These are phyloP conservation scores for Apis laboriosa DNA, from an alignment of 1,140 invertebrate genomes.

Conservation along the genomic window DNA sequence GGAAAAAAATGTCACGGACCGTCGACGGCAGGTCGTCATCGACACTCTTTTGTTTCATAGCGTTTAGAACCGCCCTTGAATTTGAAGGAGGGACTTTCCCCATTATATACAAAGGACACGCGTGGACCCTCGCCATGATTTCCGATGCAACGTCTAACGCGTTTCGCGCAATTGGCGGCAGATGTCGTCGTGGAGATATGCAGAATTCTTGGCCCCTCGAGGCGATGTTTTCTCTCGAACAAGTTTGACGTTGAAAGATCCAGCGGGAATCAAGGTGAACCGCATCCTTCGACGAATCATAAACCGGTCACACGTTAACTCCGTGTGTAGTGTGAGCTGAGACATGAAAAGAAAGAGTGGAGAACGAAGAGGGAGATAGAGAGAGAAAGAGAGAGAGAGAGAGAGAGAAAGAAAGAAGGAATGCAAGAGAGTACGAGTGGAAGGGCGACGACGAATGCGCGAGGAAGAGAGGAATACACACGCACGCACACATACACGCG, in stretches of 20 bases:
- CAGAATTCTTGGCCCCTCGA: neutral
- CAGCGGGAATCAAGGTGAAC: constrained; percentile 38
- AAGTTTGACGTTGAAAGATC: constrained; percentile 7
- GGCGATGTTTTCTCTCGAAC: neutral
- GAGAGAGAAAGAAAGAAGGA: neutral
- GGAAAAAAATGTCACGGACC: constrained; percentile 38
- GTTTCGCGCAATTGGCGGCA: neutral
- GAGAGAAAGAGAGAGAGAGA: neutral
- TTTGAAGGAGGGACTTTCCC: neutral
- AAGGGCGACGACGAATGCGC: neutral
- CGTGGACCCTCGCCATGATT: neutral
- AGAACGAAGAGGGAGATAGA: neutral
- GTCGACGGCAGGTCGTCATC: constrained; percentile 72
- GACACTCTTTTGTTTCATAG: constrained; percentile 19
- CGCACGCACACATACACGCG: neutral
- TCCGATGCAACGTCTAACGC: too few species aligned
- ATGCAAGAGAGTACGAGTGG: neutral
- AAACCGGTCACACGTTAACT: constrained; percentile 37
- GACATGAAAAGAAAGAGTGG: neutral
- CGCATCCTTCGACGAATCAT: constrained; percentile 40
- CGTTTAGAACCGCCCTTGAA: neutral
- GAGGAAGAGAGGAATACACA: neutral
- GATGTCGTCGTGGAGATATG: neutral
- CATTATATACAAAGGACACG: neutral
- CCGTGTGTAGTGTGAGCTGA: neutral